Base-by-base conservation (phyloP, 2,113 vertebrate species). In the Sminthopsis crassicaudata region DNA sequence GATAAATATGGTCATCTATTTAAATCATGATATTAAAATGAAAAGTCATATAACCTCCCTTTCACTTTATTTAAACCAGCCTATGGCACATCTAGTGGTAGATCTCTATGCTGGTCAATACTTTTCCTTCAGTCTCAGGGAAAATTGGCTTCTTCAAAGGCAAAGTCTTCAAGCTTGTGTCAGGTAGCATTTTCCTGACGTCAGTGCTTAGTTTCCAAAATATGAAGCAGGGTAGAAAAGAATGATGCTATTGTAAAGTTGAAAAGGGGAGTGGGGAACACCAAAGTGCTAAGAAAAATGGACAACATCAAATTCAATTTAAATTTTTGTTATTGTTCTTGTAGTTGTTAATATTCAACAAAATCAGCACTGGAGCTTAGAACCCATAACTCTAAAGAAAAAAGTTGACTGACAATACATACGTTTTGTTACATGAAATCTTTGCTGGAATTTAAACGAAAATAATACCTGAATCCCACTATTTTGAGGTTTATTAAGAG, bases 201-300 rank as follows among this genome's bases (percentile, higher is more conserved):
- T 92, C 90, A 91, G 91, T 84, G 36, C 91, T 96, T 53, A 42
- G 94, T 55, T 57, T 93, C 92, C 54, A 92, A 94, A 90, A 92
- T 94, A 67, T 84, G 95, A 95, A 94, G 92, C 30, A 57, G 97
- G 96, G 93, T 91, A 93, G 92, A 96, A 96, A 76, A 91, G 94
- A 93, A 91, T 53, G 54, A 95, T 92, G 93, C 89, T 91, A 94
- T 93, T 93, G 95, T 92, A 76, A 27, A 94, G 67, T 76, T 92
- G 67, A 53, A 95, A 55, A 67, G 53, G 53, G 53, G 26, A 24
- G 36, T 24, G 89, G 27, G 46, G 46, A 10, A 51, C 89, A 95
- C 89, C 95, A 95, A 96, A 97, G 94, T 46, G 8, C 57, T n/a
- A 46, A 9, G 92, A 91, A 84, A 96, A 90, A 91, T 89, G n/a